Evolutionary conservation across 2,113 vertebrate genomes (phyloP).

Genomic region (Malurus melanocephalus): DNA sequence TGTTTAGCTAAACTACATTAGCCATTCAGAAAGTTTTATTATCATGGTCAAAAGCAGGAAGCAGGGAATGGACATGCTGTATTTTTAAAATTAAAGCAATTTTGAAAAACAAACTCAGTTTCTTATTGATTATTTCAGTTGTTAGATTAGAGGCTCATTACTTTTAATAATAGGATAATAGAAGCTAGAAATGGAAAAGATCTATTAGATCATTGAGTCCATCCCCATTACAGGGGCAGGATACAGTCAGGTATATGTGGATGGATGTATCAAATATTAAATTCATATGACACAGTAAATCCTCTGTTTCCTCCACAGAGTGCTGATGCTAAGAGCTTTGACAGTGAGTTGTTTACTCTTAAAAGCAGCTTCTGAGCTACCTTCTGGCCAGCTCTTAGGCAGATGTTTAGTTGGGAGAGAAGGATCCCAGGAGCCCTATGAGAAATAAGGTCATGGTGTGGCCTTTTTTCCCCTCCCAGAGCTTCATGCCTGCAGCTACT

Average conservation of each 20-base stretch:
- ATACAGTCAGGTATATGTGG: conserved; percentile 37
- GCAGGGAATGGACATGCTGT: conserved; percentile 56
- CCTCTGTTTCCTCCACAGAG: conserved; percentile 42
- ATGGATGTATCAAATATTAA: conserved; percentile 64
- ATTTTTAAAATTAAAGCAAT: conserved; percentile 75
- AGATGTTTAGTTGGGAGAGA: conserved; percentile 24
- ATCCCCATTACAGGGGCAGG: conserved; percentile 45
- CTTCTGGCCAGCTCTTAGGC: conserved; percentile 39
- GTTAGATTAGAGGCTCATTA: conserved; percentile 70
- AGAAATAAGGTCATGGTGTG: not conserved
- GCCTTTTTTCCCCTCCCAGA: not conserved
- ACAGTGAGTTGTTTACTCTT: conserved; percentile 47
- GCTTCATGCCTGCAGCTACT: not conserved
- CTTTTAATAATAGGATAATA: conserved; percentile 70
- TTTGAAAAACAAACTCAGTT: conserved; percentile 67
- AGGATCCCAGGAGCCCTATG: conserved; percentile 4
- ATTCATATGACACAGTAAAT: conserved; percentile 37
- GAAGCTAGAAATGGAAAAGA: conserved; percentile 59
- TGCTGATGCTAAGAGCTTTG: conserved; percentile 57
- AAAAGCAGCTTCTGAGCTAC: conserved; percentile 48
- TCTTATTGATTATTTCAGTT: conserved; percentile 76
- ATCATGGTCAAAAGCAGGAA: conserved; percentile 75
- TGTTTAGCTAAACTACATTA: conserved; percentile 80
- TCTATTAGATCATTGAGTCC: conserved; percentile 52
- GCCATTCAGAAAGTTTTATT: conserved; percentile 74